Percentiles rank a stretch among this genome's conserved stretches.
Conservation (phyloP, 2,113 vertebrate species). For the Chiloscyllium plagiosum region DNA sequence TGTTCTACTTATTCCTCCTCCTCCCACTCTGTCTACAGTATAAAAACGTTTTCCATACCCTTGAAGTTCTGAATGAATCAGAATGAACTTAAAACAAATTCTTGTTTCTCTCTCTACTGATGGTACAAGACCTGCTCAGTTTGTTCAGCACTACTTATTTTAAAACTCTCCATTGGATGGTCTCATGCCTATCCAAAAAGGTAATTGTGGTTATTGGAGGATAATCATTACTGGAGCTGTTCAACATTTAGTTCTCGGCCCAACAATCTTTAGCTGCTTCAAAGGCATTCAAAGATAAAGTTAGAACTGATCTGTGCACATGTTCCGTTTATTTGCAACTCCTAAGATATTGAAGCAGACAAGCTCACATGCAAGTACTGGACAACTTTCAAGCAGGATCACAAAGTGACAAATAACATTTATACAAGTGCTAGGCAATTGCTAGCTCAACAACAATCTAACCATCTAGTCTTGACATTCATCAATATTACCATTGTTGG, state of each 20-base stretch:
- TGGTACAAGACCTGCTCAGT: no score
- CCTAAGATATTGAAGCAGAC: neutral
- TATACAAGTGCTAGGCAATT: neutral
- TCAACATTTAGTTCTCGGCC: neutral
- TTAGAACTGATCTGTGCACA: neutral
- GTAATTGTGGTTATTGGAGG: neutral
- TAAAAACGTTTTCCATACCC: no score
- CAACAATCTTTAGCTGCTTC: neutral
- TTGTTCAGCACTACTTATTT: no score
- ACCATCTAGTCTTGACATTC: neutral
- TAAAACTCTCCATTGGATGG: neutral
- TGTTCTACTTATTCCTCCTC: no score
- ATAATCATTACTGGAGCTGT: neutral
- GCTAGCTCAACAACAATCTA: neutral
- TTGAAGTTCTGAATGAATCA: no score
- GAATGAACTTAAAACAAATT: no score
- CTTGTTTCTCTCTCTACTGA: no score
- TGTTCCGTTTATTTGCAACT: neutral
- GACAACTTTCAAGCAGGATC: neutral
- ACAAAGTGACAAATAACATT: neutral
- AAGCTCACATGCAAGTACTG: neutral
- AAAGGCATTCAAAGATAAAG: neutral
- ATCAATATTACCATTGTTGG: no score
- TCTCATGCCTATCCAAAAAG: neutral
- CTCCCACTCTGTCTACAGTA: no score